Evolutionary conservation across 2,888 invertebrate genomes (phyloP).

Genomic region (Protonemura montana): DNA sequence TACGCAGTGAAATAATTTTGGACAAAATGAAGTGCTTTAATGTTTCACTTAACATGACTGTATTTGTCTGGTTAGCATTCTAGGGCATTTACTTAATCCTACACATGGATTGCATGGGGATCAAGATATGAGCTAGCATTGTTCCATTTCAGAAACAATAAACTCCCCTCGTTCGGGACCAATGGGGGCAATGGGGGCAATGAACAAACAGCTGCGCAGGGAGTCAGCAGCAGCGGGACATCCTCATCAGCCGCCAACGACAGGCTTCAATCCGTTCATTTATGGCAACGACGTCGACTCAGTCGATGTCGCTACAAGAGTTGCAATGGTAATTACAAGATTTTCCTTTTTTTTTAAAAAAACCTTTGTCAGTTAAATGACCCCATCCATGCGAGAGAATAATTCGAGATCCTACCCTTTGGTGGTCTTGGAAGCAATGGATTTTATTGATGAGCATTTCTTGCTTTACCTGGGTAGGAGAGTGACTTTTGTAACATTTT

Average conservation of each 20-base stretch:
- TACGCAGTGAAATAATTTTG: too few species aligned
- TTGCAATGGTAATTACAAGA: conserved; percentile 82
- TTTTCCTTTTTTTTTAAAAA: conserved; percentile 36
- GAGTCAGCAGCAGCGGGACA: conserved; percentile 40
- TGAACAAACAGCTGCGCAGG: background rate
- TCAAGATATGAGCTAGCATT: background rate
- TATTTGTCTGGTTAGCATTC: too few species aligned
- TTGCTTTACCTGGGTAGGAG: too few species aligned
- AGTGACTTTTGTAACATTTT: conserved; percentile 39
- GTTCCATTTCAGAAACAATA: background rate
- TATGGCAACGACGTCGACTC: conserved; percentile 96
- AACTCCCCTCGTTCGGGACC: background rate
- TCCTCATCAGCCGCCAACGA: conserved; percentile 52
- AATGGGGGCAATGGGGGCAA: background rate
- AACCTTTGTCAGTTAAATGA: too few species aligned
- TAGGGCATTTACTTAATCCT: too few species aligned
- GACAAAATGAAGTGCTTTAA: too few species aligned
- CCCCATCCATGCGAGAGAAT: too few species aligned
- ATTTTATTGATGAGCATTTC: too few species aligned
- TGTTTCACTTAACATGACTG: too few species aligned
- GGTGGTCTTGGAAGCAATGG: too few species aligned
- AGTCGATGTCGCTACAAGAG: conserved; percentile 96
- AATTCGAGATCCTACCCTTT: too few species aligned
- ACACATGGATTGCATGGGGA: too few species aligned
- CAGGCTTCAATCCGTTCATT: conserved; percentile 81